Conservation (phyloP, 2,797 vertebrate genomes). For the Morelia viridis region DNA sequence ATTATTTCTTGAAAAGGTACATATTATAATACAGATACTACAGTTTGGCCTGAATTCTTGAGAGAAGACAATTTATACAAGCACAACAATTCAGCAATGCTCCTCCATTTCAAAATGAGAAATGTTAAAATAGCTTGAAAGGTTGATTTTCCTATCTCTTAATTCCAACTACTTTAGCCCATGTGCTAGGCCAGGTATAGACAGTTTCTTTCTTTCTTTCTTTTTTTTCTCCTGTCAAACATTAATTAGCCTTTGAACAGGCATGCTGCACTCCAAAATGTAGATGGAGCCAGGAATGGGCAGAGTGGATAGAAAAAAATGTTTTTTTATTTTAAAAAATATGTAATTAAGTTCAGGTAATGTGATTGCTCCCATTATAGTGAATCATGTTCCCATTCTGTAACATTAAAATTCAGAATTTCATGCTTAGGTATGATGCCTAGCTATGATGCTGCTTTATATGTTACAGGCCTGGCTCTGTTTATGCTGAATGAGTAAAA, state of each 20-base stretch:
- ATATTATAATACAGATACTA: background rate
- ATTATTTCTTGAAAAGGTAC: background rate
- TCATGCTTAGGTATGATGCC: background rate
- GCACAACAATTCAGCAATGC: background rate
- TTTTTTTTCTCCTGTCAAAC: background rate
- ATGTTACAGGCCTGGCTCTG: background rate
- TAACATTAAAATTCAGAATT: background rate
- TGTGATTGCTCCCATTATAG: background rate
- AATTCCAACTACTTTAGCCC: background rate
- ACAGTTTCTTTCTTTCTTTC: background rate
- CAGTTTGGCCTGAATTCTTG: background rate
- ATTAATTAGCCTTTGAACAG: background rate
- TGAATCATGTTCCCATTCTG: background rate
- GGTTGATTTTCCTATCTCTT: background rate
- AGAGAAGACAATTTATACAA: background rate
- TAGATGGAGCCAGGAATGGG: background rate
- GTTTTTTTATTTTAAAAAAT: background rate
- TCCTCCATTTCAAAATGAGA: background rate
- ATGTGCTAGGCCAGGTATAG: background rate
- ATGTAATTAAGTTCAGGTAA: background rate
- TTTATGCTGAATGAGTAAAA: background rate
- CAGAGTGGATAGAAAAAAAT: background rate
- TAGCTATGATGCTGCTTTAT: background rate
- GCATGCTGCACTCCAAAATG: background rate
- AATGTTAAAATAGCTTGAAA: background rate